Base-by-base conservation (phyloP, 2,888 invertebrate genomes). In the Lithophane ornitopus region DNA sequence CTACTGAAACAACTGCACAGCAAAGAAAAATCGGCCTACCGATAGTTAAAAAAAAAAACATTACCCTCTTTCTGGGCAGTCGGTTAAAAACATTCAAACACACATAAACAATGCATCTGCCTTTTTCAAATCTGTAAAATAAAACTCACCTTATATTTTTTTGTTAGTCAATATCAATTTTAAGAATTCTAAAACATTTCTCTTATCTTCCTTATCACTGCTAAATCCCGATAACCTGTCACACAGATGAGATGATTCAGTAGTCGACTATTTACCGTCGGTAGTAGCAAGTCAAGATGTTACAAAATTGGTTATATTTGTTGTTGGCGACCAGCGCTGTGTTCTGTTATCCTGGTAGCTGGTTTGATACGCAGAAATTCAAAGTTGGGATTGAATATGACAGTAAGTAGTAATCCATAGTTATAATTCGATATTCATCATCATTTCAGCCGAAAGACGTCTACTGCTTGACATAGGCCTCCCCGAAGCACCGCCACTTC, bases 351-450 rank as follows among this genome's bases (percentile, higher is more conserved):
- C 93, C 93, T 0, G 65, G 76, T 54, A 83, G 88, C 58, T 70
- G 88, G n/a, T 96, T 90, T 82, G 90, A 91, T 6, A 94, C 92
- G 2, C 86, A 91, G 81, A 90, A 90, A 11, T 96, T 94, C 80
- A 93, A 93, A 88, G 91, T 95, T 75, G 96, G 96, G 44, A 94
- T 96, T 72, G 95, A 96, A 91, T 96, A 96, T 90, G 95, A 94
- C 6, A 89, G 96, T 96, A 87, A 87, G 77, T 52, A 28, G 0
- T 19, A 7, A 41, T 63, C 2, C n/a, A 11, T 34, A 1, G 4
- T 34, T 34, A 34, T 34, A 34, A 2, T 34, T 34, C 34, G n/a
- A 34, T 34, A 2, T 3, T 34, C 34, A 34, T 34, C 34, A 34
- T 34, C 34, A 34, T 34, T 34, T 3, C 34, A 34, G 34, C 6